Percentiles rank a stretch among this genome's conserved stretches.
phyloP scores from a whole-genome alignment of 2,113 vertebrate species.

The Tragelaphus imberbis region DNA sequence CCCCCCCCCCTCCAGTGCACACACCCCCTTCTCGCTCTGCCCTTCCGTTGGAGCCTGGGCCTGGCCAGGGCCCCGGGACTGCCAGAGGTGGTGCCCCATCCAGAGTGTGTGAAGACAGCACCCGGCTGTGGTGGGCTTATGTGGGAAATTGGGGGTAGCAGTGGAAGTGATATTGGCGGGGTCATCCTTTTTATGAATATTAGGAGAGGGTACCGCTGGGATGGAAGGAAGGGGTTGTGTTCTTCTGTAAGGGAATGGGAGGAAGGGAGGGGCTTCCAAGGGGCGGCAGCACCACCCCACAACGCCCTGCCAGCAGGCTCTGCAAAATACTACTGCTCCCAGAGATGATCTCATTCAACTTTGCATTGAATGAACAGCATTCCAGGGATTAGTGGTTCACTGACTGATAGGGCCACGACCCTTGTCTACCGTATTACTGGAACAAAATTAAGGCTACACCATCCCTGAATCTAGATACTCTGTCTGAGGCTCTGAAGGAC shows the following conservation, averaged over 20 bases:
- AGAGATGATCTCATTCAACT: slow-evolving; percentile 69
- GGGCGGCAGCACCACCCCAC: neutral
- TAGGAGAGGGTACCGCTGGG: neutral
- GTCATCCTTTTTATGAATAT: neutral
- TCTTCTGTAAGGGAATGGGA: neutral
- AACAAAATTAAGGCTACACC: neutral
- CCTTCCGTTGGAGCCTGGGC: neutral
- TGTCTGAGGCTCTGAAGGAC: neutral
- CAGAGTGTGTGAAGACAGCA: neutral
- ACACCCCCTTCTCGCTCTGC: slow-evolving; percentile 12
- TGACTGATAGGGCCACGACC: neutral
- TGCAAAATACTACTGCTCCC: neutral
- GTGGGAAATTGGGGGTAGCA: neutral
- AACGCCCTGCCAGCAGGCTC: neutral
- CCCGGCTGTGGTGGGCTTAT: neutral
- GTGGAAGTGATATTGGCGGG: neutral
- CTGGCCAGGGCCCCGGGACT: neutral
- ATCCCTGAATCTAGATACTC: neutral
- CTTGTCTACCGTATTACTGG: neutral
- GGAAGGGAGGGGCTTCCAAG: neutral
- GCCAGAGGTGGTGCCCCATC: neutral
- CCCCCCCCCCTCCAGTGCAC: neutral
- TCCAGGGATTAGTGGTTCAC: neutral
- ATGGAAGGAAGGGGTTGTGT: neutral
- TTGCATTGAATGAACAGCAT: neutral